Evolutionary conservation across 2,797 vertebrate genomes (phyloP), one percentile per base, ranked within the genome.

Genomic region (Acrossocheilus wenchowensis): DNA sequence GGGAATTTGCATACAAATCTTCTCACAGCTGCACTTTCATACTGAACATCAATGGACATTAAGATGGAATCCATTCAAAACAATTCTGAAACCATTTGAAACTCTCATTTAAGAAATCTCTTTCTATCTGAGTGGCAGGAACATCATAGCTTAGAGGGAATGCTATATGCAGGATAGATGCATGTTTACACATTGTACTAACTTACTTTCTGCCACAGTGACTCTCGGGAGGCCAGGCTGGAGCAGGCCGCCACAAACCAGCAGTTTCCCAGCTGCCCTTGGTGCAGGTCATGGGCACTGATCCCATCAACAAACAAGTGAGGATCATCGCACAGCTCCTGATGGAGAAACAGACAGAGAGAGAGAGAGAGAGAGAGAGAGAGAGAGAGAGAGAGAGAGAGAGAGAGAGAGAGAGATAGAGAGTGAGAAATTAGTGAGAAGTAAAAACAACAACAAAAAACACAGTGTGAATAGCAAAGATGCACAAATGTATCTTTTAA

Each of bases 231-330:
- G 0, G 98, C 97, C 80, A 99, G 92, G 0, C 97, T 98, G 0
- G 98, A 98, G 90, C 97, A 99, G 19, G 98, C 98, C 0, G 98
- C 98, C 71, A 99, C 97, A 0, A 99, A 99, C 98, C 98, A 99
- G 93, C 98, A 99, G 95, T 99, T 99, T 73, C 98, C 98, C 19
- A 99, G 96, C 90, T 98, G 97, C 34, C 98, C 98, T 87, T 99
- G 98, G 94, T 98, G 96, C 89, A 99, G 93, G 93, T 99, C 98
- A 0, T 99, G 98, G 82, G 97, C 97, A 41, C 98, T 99, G 94
- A 99, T 97, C 50, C 98, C 98, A 0, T 99, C 95, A 94, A 68
- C 84, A 52, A 99, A 99, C 89, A 99, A 96, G 26, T 87, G 97
- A 3, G 98, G 98, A 87, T 98, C 94, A 1, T 93, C 88, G 1